phyloP scores from a whole-genome alignment of 2,888 invertebrate species.

The Sphaeridia pumilis region DNA sequence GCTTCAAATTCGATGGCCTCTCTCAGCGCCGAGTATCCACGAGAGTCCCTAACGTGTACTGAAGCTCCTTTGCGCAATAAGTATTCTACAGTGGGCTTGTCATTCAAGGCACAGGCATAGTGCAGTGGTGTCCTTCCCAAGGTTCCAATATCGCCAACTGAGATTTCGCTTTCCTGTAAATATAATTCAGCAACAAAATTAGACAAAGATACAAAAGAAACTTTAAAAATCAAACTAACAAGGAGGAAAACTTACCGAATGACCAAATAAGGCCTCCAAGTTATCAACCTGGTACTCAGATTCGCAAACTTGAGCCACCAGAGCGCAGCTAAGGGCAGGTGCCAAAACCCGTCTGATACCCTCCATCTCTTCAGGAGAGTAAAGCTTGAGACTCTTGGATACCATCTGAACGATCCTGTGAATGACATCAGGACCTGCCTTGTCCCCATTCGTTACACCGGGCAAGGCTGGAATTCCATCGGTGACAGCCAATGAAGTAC shows the following conservation, averaged over 20 bases:
- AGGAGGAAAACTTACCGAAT: slow-evolving; percentile 19
- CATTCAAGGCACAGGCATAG: slow-evolving; percentile 62
- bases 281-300: slow-evolving; percentile 45
- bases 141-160: slow-evolving; percentile 20
- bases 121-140: slow-evolving; percentile 65
- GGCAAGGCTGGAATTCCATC: neutral
- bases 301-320: slow-evolving; percentile 43
- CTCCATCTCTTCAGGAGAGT: slow-evolving; percentile 47
- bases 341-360: slow-evolving; percentile 51
- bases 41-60: slow-evolving; percentile 63
- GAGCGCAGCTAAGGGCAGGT: slow-evolving; percentile 56
- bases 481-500: neutral
- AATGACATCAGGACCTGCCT: slow-evolving; percentile 35
- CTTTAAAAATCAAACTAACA: too few relatives aligned
- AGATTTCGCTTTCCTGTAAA: slow-evolving; percentile 31
- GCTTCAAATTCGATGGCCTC: slow-evolving; percentile 57
- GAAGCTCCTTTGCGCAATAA: slow-evolving; percentile 67
- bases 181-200: too few relatives aligned
- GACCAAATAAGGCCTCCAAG: slow-evolving; percentile 41
- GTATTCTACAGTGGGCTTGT: slow-evolving; percentile 54
- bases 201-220: too few relatives aligned
- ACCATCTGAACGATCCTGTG: slow-evolving; percentile 49
- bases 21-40: slow-evolving; percentile 57
- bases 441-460: slow-evolving; percentile 8
- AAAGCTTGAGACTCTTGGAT: slow-evolving; percentile 47